phyloP scores from a whole-genome alignment of 2,113 vertebrate species.

The Nibea albiflora region DNA sequence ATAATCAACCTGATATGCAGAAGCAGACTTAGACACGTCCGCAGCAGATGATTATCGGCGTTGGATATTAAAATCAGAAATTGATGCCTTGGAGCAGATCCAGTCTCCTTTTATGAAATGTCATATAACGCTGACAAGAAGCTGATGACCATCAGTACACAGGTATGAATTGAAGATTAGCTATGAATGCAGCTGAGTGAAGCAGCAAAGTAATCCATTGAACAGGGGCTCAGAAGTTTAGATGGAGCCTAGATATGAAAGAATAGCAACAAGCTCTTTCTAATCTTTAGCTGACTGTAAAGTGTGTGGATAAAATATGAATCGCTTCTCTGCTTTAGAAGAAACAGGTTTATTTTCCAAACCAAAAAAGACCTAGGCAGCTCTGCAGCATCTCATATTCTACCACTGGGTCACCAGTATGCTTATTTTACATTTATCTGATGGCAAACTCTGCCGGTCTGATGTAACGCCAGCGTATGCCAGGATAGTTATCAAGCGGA shows the following conservation, averaged over 20 bases:
- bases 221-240: conserved; percentile 2
- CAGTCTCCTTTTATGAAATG: conserved; percentile 39
- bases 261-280: not conserved
- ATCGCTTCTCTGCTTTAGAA: not conserved
- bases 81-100: conserved; percentile 9
- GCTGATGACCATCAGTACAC: conserved; percentile 25
- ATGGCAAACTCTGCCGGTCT: no score
- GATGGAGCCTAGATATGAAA: not conserved
- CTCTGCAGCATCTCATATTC: not conserved
- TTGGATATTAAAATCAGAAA: conserved; percentile 48
- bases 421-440: no score
- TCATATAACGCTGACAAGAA: not conserved
- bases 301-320: not conserved
- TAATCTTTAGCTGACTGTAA: not conserved
- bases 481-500: no score
- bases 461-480: no score
- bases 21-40: conserved; percentile 8
- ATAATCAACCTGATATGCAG: conserved; percentile 43
- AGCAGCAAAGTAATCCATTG: not conserved
- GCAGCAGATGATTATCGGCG: conserved; percentile 53
- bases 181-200: not conserved
- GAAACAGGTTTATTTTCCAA: not conserved
- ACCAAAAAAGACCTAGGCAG: no score
- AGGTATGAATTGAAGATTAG: not conserved
- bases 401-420: no score